Evolutionary conservation across 2,797 vertebrate species (phyloP), one percentile per base, ranked within the genome.

Genomic region (Peromyscus aztecus): DNA sequence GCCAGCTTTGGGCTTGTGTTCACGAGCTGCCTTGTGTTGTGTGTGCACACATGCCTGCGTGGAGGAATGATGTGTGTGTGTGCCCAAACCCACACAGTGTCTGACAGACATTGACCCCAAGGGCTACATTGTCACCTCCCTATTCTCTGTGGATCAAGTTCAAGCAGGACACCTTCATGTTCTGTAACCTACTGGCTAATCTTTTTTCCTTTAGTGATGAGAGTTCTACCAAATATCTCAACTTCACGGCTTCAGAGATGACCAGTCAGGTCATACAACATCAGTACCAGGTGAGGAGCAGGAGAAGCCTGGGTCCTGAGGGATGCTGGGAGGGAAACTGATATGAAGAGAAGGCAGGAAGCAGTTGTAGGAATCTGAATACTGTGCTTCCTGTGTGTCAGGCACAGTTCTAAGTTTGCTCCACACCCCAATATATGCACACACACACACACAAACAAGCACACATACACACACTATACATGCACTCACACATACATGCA

Each of bases 141-240:
- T 31, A 0, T 75, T 75, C 4, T 23, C 12, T 34, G 34, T 52
- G 49, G 29, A 7, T 31, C n/a, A n/a, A 78, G 78, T 52, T 61
- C 0, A 7, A 65, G 71, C 19, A 78, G 78, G 73, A 59, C 52
- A 43, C 34, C 69, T 29, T 95, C 67, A 92, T 87, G 23, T 80
- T n/a, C 46, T 69, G 76, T 77, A 73, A 77, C 46, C 40, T 83
- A n/a, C 76, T 93, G 27, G 16, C 63, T 46, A 29, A 61, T 75
- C 65, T 34, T 96, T 67, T 81, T 93, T 93, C 57, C 89, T 24
- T 67, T 97, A 99, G 99, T 67, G 86, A 71, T 19, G 98, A 99
- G 37, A 46, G 87, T 65, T 98, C 99, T 80, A 99, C 98, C 57
- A 99, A 98, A 82, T 99, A 99, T 97, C 97, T 96, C 88, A 99